phyloP scores from a whole-genome alignment of 2,888 invertebrate genomes.

The Bombylius major region DNA sequence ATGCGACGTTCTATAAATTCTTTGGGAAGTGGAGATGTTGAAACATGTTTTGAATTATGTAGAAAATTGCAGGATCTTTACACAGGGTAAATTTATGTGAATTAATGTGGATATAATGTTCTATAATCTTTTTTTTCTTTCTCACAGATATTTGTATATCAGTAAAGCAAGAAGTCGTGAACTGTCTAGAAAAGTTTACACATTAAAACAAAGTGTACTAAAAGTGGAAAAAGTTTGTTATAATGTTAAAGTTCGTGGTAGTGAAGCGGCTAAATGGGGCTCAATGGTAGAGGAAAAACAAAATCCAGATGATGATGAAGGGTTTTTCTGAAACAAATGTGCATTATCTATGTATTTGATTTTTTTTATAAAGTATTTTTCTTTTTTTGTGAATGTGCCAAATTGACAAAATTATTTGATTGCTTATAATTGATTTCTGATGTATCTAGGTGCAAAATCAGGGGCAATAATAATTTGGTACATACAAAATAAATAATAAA shows the following conservation, averaged over 20 bases:
- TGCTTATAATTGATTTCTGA: too few relatives aligned
- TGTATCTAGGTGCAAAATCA: too few relatives aligned
- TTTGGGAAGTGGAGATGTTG: constrained; percentile 60
- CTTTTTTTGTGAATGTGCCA: too few relatives aligned
- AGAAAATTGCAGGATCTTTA: constrained; percentile 48
- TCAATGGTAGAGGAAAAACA: constrained; percentile 10
- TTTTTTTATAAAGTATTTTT: too few relatives aligned
- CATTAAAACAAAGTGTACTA: constrained; percentile 58
- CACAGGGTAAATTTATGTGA: constrained; percentile 22
- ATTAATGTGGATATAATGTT: neutral
- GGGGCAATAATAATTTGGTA: too few relatives aligned
- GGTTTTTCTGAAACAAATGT: constrained; percentile 25
- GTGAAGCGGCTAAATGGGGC: constrained; percentile 57
- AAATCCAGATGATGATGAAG: constrained; percentile 35
- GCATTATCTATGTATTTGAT: too few relatives aligned
- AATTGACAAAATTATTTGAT: too few relatives aligned
- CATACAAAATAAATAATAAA: too few relatives aligned
- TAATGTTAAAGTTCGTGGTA: constrained; percentile 63
- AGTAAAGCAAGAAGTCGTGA: constrained; percentile 44
- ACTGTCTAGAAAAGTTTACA: constrained; percentile 54
- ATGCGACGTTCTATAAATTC: constrained; percentile 82
- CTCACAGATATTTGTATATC: constrained; percentile 35
- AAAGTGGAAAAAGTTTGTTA: constrained; percentile 81
- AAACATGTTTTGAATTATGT: constrained; percentile 57
- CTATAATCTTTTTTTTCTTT: constrained; percentile 11